Conservation (phyloP, 2,888 invertebrate species). For the Tenthredo distinguenda region DNA sequence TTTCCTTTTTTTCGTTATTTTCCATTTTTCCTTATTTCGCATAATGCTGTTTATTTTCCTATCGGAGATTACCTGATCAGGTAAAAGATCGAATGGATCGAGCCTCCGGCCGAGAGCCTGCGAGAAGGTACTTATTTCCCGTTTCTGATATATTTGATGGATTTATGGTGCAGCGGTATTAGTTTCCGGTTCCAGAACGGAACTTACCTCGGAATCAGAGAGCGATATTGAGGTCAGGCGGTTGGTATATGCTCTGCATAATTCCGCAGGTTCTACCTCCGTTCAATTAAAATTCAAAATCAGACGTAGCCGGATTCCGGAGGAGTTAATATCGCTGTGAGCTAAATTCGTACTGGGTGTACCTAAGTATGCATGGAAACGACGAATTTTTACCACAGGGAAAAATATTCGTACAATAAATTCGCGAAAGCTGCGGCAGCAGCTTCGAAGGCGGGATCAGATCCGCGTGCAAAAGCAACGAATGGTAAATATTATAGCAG, state of each 20-base stretch:
- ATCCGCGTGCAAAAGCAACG: neutral
- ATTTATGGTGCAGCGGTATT: conserved; percentile 26
- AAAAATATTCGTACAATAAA: neutral
- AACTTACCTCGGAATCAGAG: conserved; percentile 5
- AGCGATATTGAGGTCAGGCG: conserved; percentile 27
- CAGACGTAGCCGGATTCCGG: neutral
- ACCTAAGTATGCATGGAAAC: neutral
- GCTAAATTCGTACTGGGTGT: neutral
- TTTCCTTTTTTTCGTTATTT: too few species aligned
- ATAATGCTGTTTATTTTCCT: neutral
- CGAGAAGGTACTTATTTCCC: neutral
- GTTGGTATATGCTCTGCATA: conserved; percentile 23
- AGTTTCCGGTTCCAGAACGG: conserved; percentile 43
- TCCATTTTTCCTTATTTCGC: too few species aligned
- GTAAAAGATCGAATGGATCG: neutral
- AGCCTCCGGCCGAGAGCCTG: neutral
- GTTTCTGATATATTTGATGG: conserved; percentile 9
- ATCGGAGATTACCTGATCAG: neutral
- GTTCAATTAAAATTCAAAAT: conserved; percentile 29
- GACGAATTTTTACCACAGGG: neutral
- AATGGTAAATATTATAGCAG: conserved; percentile 21
- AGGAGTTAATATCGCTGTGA: neutral
- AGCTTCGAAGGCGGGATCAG: neutral
- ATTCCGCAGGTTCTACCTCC: neutral
- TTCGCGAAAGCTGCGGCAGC: neutral